Percentiles rank a stretch among this genome's conserved stretches.
phyloP scores from a whole-genome alignment of 2,113 vertebrate genomes.

The Gulo gulo region DNA sequence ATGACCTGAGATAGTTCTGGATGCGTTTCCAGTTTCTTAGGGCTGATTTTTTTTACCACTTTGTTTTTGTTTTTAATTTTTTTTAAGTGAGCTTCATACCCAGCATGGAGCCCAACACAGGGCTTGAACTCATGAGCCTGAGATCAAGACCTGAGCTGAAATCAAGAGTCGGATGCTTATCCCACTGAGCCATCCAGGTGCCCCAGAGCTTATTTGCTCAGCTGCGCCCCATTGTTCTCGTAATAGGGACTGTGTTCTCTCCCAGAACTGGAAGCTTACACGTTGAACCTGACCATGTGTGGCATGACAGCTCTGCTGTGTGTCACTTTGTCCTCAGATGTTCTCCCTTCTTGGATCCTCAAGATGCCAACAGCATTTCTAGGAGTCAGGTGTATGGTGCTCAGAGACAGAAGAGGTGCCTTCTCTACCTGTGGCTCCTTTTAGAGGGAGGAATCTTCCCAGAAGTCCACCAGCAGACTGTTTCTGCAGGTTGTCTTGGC shows the following conservation, averaged over 20 bases:
- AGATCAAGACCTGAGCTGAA: not conserved
- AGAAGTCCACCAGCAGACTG: not conserved
- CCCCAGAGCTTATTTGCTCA: not conserved
- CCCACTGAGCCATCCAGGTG: not conserved
- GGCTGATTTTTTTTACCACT: conserved; percentile 1
- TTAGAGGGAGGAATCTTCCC: not conserved
- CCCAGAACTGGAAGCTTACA: not conserved
- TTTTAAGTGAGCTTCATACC: not conserved
- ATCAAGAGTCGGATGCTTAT: not conserved
- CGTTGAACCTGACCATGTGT: not conserved
- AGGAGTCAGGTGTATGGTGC: not conserved
- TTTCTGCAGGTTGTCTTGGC: not conserved
- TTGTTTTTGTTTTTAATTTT: not conserved
- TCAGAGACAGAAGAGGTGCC: not conserved
- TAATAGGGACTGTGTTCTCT: not conserved
- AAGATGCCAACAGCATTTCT: not conserved
- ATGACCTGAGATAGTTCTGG: not conserved
- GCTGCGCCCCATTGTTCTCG: not conserved
- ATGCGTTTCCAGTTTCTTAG: not conserved
- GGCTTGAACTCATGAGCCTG: not conserved
- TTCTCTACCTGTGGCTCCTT: not conserved
- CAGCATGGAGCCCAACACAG: not conserved
- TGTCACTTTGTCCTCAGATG: not conserved
- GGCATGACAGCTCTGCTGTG: not conserved
- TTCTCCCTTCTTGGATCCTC: not conserved